phyloP scores from a whole-genome alignment of 2,113 vertebrate species.

The Numenius arquata region DNA sequence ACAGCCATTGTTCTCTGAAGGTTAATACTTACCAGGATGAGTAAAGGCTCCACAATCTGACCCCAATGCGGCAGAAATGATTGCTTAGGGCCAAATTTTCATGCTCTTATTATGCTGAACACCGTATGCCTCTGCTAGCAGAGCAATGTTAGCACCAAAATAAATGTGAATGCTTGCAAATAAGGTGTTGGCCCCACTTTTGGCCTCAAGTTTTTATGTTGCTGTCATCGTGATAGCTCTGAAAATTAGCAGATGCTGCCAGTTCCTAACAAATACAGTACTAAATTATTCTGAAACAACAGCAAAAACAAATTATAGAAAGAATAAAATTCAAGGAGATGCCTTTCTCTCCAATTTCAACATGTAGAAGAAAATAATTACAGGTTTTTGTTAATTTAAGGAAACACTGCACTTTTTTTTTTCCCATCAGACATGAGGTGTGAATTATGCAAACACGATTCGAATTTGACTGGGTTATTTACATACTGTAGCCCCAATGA shows the following conservation, averaged over 20 bases:
- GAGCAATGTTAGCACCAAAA: not conserved
- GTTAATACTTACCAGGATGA: constrained; percentile 47
- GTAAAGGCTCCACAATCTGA: constrained; percentile 47
- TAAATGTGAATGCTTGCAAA: not conserved
- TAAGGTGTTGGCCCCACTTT: constrained; percentile 32
- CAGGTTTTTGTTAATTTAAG: constrained; percentile 74
- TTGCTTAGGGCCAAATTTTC: constrained; percentile 45
- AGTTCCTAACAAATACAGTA: constrained; percentile 14
- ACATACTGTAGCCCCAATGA: constrained; percentile 59
- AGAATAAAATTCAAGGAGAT: constrained; percentile 13
- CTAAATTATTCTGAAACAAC: constrained; percentile 44
- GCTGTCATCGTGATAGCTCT: not conserved
- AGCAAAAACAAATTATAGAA: constrained; percentile 43
- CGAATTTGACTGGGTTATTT: constrained; percentile 62
- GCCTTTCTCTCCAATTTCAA: constrained; percentile 39
- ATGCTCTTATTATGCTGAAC: not conserved
- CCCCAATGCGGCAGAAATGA: not conserved
- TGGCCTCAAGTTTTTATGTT: constrained; percentile 33
- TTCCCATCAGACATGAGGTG: constrained; percentile 61
- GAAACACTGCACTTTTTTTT: constrained; percentile 71
- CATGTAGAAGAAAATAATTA: constrained; percentile 52
- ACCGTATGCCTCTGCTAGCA: not conserved
- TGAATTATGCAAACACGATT: constrained; percentile 72
- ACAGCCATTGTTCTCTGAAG: constrained; percentile 16
- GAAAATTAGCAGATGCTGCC: constrained; percentile 51